Evolutionary conservation across 2,797 vertebrate species (phyloP), one percentile per base, ranked within the genome.

Genomic region (Hypotaenidia philippensis): DNA sequence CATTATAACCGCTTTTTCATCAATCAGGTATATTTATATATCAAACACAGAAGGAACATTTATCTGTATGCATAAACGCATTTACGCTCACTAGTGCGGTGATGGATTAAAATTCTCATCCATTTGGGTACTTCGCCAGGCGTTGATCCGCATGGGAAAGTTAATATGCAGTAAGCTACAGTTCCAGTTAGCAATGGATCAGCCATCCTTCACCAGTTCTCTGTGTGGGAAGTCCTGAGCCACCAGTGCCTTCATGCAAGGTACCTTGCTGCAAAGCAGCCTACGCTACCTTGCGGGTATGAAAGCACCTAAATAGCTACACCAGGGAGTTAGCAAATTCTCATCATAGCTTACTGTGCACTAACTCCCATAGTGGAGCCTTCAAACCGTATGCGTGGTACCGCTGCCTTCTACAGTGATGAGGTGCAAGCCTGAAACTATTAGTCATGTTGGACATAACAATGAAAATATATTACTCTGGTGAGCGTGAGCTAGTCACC

Each of bases 31-130:
- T 44, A 91, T 49, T 84, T 26, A 85, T 15, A 55, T 4, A 79
- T 23, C 70, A 91, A 93, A 83, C 70, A 94, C 61, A 93, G 60
- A 86, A 86, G 79, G 53, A 92, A 96, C 80, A 91, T 0, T 8
- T 21, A 88, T 69, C 64, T 70, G 61, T 80, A 95, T 1, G 74
- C 66, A 86, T 22, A 87, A 65, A 83, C n/a, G 76, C 75, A 81
- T 81, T 96, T 90, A 76, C 0, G 57, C 64, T 95, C 65, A 59
- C 56, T 80, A 69, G 76, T 3, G 27, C 60, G 77, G 83, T 26
- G 36, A 89, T 65, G 85, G 76, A 84, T 76, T 79, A 82, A 87
- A 91, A 60, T 60, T 91, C 89, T 92, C 72, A 92, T 89, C 76
- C 85, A 49, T 52, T 66, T 49, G 65, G 76, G 63, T 83, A 79